Conservation (phyloP, 2,797 vertebrate genomes). For the Mormyrus hasselquistii region DNA sequence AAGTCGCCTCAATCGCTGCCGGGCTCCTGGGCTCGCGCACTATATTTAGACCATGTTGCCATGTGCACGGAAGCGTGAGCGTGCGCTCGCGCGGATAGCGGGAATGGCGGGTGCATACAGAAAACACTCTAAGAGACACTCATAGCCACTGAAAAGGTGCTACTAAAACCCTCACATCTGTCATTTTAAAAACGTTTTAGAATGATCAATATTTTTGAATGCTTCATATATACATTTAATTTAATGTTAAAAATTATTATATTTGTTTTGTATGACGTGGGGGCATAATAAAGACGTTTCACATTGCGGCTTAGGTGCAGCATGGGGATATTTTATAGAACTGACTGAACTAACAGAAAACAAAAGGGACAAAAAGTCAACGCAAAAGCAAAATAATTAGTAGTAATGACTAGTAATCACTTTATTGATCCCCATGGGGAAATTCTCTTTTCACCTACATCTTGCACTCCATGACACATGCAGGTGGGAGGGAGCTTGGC, state of each 20-base stretch:
- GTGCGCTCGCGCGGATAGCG: slow-evolving; percentile 22
- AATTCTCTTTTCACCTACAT: background rate
- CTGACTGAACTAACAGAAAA: background rate
- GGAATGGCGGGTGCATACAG: too few relatives aligned
- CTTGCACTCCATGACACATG: background rate
- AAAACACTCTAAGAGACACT: too few relatives aligned
- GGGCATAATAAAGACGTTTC: background rate
- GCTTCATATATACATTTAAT: background rate
- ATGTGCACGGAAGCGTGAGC: slow-evolving; percentile 38
- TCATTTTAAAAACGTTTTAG: background rate
- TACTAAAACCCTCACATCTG: background rate
- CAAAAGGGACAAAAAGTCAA: background rate
- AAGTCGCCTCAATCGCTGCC: slow-evolving; percentile 7
- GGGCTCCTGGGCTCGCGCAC: slow-evolving; percentile 23
- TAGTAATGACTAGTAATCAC: background rate
- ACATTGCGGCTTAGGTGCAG: background rate
- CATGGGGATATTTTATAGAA: background rate
- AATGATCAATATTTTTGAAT: background rate
- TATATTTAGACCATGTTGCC: slow-evolving; percentile 58
- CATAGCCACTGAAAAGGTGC: background rate
- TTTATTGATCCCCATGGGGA: background rate
- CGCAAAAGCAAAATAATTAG: background rate
- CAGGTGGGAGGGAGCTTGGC: background rate
- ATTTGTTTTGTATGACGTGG: background rate
- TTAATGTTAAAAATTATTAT: background rate